Conservation (phyloP, 2,888 invertebrate genomes). For the Folsomia manolachei region DNA sequence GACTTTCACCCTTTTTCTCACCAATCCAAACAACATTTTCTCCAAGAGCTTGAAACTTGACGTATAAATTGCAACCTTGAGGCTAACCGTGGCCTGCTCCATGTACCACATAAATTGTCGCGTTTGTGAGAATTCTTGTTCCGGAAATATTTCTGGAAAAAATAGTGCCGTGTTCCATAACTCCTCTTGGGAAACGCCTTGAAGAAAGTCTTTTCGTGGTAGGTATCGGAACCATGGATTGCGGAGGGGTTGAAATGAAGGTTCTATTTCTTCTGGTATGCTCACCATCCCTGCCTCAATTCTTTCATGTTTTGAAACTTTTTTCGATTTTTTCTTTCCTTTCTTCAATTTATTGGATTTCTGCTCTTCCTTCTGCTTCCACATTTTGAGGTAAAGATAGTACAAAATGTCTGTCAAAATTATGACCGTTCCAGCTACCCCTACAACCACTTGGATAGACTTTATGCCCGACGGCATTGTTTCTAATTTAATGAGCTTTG, state of each 20-base stretch:
- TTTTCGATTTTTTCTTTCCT: not conserved
- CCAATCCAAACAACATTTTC: slow-evolving; percentile 4
- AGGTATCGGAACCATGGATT: not conserved
- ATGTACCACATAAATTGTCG: slow-evolving; percentile 32
- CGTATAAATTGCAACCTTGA: slow-evolving; percentile 25
- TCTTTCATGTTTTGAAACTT: not conserved
- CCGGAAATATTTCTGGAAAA: slow-evolving; percentile 32
- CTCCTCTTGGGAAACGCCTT: not conserved
- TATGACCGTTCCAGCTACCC: too few species aligned
- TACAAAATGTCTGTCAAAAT: too few species aligned
- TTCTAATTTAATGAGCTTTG: too few species aligned
- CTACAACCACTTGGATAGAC: too few species aligned
- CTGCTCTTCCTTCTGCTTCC: too few species aligned
- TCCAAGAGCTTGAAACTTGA: slow-evolving; percentile 20
- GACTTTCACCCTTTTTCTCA: slow-evolving; percentile 12
- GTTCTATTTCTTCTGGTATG: not conserved
- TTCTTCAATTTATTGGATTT: too few species aligned
- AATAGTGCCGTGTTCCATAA: slow-evolving; percentile 35
- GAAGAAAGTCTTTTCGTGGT: not conserved
- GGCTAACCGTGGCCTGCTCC: slow-evolving; percentile 16
- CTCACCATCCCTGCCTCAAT: not conserved
- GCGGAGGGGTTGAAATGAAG: not conserved
- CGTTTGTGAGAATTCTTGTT: slow-evolving; percentile 17
- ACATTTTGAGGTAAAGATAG: too few species aligned
- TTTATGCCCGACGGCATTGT: too few species aligned